Base-by-base conservation (phyloP, 1,140 invertebrate genomes). In the Brachionus sp. region DNA sequence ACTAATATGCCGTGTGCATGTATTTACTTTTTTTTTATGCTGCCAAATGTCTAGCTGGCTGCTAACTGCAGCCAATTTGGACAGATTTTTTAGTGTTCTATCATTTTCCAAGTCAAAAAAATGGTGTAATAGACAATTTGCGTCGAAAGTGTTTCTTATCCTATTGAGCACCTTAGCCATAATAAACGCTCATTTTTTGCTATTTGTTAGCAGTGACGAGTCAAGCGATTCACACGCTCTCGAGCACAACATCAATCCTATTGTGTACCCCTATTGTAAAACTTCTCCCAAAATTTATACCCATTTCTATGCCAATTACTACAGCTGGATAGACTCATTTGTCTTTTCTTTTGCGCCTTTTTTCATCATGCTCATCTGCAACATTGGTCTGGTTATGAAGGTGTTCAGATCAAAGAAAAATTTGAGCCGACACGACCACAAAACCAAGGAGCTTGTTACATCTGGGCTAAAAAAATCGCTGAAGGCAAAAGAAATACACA, bases 321-420 rank as follows among this genome's bases (percentile, higher is more conserved):
- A 80, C 50, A 66, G 77, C 13, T 80, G 77, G 77, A 80, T 80
- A 16, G 77, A 80, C 39, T 57, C 77, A 2, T 80, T 80, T 66
- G 46, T 80, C 16, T 80, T 80, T 37, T 80, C 77, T 10, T 80
- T 80, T 19, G 57, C 57, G 37, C 77, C 77, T 23, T 80, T 57
- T 62, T 33, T 80, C 7, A 80, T 80, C 13, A 80, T 80, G 77
- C 33, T 80, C 6, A 33, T 80, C 13, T 80, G 77, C 29, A 80
- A 80, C 33, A 66, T 62, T 42, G 39, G 16, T 33, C 37, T 80
- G 9, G 16, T 80, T 19, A 13, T 3, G 1, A 80, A 35, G 57
- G 77, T 80, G 33, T 57, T 66, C 37, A 42, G 33, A 6, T 39
- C 77, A 2, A 80, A 80, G 39, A 37, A 42, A 5, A 80, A 80